Evolutionary conservation across 2,888 invertebrate species (phyloP).

Genomic region (Glaucopsyche alexis): DNA sequence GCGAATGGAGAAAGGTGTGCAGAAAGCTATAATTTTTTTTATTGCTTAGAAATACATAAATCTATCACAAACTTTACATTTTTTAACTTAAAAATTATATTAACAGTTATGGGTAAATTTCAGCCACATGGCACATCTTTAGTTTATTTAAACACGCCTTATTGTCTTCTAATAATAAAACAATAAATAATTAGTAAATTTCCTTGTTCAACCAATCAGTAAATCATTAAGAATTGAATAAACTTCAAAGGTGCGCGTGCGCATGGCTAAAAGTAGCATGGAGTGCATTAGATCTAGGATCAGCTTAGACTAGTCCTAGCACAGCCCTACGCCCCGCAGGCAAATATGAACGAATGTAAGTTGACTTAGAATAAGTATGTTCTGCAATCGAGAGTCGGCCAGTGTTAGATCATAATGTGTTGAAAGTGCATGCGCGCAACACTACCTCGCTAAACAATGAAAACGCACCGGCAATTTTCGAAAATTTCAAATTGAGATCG

Average conservation of each 20-base stretch:
- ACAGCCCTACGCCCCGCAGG: constrained; percentile 77
- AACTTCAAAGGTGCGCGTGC: constrained; percentile 10
- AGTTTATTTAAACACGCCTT: no score
- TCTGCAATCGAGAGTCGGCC: constrained; percentile 77
- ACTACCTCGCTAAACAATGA: constrained; percentile 64
- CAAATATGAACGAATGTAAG: constrained; percentile 81
- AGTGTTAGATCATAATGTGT: constrained; percentile 81
- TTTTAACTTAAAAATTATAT: no score
- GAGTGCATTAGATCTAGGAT: constrained; percentile 29
- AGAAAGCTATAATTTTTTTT: no score
- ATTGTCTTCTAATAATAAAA: no score
- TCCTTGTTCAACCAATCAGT: not conserved
- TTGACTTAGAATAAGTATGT: constrained; percentile 81
- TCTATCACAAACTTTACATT: no score
- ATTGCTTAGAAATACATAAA: no score
- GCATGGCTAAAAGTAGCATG: not conserved
- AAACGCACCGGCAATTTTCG: constrained; percentile 54
- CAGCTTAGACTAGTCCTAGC: constrained; percentile 53
- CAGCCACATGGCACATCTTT: no score
- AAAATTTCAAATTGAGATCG: constrained; percentile 46
- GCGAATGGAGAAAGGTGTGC: no score
- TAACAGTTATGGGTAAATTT: no score
- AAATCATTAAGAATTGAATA: not conserved
- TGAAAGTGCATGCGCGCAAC: constrained; percentile 77
- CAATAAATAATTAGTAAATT: no score